Conservation (phyloP, 2,113 vertebrate species). For the Cololabis saira region DNA sequence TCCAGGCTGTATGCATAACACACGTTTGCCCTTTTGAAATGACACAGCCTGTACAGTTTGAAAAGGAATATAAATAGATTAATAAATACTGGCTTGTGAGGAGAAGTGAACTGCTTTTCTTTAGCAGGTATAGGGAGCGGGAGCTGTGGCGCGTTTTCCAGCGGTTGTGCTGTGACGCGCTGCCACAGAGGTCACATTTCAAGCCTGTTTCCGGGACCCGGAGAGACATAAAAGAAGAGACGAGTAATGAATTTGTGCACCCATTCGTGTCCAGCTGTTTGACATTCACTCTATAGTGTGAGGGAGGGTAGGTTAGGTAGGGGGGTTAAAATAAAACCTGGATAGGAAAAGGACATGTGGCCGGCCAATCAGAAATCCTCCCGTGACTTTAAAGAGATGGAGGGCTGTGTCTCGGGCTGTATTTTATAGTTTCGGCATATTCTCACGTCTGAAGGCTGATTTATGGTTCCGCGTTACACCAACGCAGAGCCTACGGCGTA, state of each 20-base stretch:
- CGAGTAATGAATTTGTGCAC: background rate
- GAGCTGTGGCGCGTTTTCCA: conserved; percentile 68
- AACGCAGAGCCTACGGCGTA: no score
- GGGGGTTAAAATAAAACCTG: conserved; percentile 21
- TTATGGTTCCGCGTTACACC: no score
- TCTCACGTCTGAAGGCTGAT: conserved; percentile 34
- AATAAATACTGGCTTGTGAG: conserved; percentile 15
- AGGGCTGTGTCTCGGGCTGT: conserved; percentile 63
- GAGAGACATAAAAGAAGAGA: conserved; percentile 21
- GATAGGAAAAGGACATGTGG: conserved; percentile 5
- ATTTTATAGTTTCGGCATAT: conserved; percentile 34
- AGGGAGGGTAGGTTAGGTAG: conserved; percentile 5
- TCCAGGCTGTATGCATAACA: no score
- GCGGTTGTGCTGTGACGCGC: conserved; percentile 37
- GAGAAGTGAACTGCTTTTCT: conserved; percentile 1
- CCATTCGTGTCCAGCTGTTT: conserved; percentile 4
- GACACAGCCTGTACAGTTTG: no score
- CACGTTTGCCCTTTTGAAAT: no score
- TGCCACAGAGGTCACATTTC: conserved; percentile 53
- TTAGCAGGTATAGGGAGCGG: conserved; percentile 50
- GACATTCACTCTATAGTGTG: background rate
- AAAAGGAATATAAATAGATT: no score
- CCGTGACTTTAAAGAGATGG: conserved; percentile 61
- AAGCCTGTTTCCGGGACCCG: conserved; percentile 29
- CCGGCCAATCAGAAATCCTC: conserved; percentile 65